Evolutionary conservation across 2,113 vertebrate species (phyloP).

Genomic region (Calyptomena viridis): DNA sequence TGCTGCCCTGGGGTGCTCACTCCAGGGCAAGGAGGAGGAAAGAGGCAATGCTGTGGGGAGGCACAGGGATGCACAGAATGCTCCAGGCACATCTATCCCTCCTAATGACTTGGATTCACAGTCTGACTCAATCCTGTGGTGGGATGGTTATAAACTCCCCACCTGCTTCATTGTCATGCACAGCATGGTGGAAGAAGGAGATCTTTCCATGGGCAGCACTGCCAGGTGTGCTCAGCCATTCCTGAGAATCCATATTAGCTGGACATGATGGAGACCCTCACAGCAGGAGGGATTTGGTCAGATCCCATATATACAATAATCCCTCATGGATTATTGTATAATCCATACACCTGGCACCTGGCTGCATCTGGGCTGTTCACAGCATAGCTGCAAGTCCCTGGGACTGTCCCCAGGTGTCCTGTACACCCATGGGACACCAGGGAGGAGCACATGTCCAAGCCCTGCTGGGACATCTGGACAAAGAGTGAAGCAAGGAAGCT

Average conservation of each 20-base stretch:
- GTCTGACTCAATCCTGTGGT: fast-evolving
- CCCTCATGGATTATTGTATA: no score
- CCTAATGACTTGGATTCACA: fast-evolving
- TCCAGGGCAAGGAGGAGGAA: background rate
- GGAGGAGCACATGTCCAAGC: background rate
- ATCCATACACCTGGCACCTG: background rate
- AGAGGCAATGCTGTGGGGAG: fast-evolving
- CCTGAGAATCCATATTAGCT: background rate
- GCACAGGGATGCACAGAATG: background rate
- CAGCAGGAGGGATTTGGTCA: background rate
- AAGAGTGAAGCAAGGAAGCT: background rate
- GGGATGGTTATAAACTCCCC: background rate
- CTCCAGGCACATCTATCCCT: background rate
- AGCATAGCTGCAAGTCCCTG: background rate
- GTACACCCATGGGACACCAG: background rate
- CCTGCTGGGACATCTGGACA: background rate
- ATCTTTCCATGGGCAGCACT: background rate
- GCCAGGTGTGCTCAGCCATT: background rate
- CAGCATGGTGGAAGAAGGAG: background rate
- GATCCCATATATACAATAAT: background rate
- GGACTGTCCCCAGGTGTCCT: background rate
- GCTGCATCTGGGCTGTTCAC: background rate
- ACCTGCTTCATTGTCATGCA: background rate
- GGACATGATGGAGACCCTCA: background rate
- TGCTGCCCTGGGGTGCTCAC: background rate